Evolutionary conservation across 2,797 vertebrate genomes (phyloP).

Genomic region (Apodemus agrarius): DNA sequence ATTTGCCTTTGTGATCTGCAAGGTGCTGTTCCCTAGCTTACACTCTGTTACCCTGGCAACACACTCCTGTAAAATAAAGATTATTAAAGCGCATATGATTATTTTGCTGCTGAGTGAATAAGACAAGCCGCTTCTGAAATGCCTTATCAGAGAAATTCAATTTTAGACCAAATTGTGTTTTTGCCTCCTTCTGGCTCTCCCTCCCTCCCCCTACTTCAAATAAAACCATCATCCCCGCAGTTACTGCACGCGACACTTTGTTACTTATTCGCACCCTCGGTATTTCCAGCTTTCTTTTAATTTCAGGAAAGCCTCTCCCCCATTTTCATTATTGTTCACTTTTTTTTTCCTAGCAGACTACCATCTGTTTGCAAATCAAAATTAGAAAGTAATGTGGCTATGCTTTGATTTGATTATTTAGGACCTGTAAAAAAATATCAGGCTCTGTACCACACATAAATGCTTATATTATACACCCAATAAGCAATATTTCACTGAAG

Average conservation of each 20-base stretch:
- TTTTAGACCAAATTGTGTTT: constrained; percentile 89
- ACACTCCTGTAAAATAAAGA: constrained; percentile 92
- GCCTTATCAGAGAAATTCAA: constrained; percentile 91
- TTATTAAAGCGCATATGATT: constrained; percentile 92
- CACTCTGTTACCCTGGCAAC: constrained; percentile 90
- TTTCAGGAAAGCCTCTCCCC: constrained; percentile 78
- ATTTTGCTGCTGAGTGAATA: constrained; percentile 90
- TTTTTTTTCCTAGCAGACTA: constrained; percentile 49
- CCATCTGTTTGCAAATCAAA: constrained; percentile 69
- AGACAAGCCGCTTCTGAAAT: constrained; percentile 90
- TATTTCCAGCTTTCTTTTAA: constrained; percentile 82
- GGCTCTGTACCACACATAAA: constrained; percentile 46
- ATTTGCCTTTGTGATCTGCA: constrained; percentile 90
- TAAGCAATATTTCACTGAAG: constrained; percentile 30
- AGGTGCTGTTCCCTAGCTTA: constrained; percentile 89
- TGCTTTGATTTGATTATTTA: constrained; percentile 56
- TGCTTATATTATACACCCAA: not conserved
- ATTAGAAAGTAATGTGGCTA: constrained; percentile 48
- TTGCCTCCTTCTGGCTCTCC: constrained; percentile 86
- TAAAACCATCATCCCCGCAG: constrained; percentile 86
- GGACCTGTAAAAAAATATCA: constrained; percentile 45
- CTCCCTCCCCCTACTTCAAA: constrained; percentile 82
- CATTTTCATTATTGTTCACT: constrained; percentile 68
- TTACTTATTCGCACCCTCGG: constrained; percentile 80
- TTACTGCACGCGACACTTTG: constrained; percentile 81